Evolutionary conservation across 2,888 invertebrate genomes (phyloP).

Genomic region (Caradrina clavipalpis): DNA sequence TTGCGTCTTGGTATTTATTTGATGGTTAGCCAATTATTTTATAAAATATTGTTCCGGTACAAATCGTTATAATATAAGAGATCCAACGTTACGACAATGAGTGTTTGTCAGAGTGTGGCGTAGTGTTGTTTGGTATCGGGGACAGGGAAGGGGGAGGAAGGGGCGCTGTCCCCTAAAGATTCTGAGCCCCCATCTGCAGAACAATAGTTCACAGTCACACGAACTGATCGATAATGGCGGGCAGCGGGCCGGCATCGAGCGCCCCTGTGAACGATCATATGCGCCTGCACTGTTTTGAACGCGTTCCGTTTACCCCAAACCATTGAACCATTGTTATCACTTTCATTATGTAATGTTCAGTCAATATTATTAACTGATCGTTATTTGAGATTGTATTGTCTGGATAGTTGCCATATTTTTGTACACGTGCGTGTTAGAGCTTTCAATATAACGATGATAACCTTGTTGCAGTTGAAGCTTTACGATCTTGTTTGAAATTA

Average conservation of each 20-base stretch:
- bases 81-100: constrained; percentile 53
- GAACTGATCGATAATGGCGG: constrained; percentile 83
- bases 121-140: constrained; percentile 71
- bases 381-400: constrained; percentile 49
- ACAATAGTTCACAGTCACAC: constrained; percentile 89
- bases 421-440: constrained; percentile 50
- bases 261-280: constrained; percentile 56
- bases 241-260: constrained; percentile 61
- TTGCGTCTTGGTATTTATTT: too few relatives aligned
- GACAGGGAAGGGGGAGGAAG: constrained; percentile 61
- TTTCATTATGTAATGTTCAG: constrained; percentile 55
- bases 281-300: constrained; percentile 69
- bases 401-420: constrained; percentile 32
- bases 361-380: constrained; percentile 51
- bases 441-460: constrained; percentile 36
- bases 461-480: constrained; percentile 20
- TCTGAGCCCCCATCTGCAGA: constrained; percentile 82
- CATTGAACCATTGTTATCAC: constrained; percentile 57
- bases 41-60: constrained; percentile 21
- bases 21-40: too few relatives aligned
- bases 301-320: constrained; percentile 55
- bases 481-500: constrained; percentile 28
- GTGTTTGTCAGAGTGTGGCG: constrained; percentile 63
- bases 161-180: constrained; percentile 82
- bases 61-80: constrained; percentile 29